Evolutionary conservation across 2,113 vertebrate species (phyloP), one percentile per base, ranked within the genome.

Genomic region (Labeo rohita): DNA sequence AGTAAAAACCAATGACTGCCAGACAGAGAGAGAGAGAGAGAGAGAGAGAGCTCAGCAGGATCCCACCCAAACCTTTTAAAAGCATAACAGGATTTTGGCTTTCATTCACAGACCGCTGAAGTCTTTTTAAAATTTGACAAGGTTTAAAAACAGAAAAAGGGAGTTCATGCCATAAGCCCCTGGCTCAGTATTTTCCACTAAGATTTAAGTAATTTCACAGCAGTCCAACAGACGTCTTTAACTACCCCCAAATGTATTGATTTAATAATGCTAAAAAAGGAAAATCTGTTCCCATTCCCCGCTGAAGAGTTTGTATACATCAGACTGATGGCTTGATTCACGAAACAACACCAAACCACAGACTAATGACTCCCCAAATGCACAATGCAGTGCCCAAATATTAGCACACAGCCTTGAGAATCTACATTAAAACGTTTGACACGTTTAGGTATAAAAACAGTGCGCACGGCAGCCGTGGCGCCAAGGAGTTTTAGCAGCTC

Each of bases 71-170:
- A 75, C 54, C 85, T 82, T 85, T 87, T 73, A 85, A 89, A 89
- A 82, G 85, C 83, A 85, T 84, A 90, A 91, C 87, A 86, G 61
- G 80, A 75, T 86, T 90, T 84, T 90, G 89, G 86, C 89, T 84
- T 87, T 61, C 16, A 16, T 47, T 76, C 73, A 23, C 81, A 86
- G 73, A 87, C 85, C 87, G 45, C 87, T 83, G 68, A 85, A 88
- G 70, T 63, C 82, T 89, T 87, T 87, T 87, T 86, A 84, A 84
- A 87, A 75, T 85, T 75, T 82, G 83, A 86, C 78, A 86, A 75
- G 79, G 43, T 65, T 84, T 34, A 73, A 85, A 72, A 87, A 70
- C 80, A 70, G 43, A 85, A 85, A 82, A 49, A 76, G 6, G 49
- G 8, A 9, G 54, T 73, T 83, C 54, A 49, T 1, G 75, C 28